These are phyloP conservation scores for Spodoptera littoralis DNA, from an alignment of 2,888 invertebrate genomes.

Conservation along the genomic window DNA sequence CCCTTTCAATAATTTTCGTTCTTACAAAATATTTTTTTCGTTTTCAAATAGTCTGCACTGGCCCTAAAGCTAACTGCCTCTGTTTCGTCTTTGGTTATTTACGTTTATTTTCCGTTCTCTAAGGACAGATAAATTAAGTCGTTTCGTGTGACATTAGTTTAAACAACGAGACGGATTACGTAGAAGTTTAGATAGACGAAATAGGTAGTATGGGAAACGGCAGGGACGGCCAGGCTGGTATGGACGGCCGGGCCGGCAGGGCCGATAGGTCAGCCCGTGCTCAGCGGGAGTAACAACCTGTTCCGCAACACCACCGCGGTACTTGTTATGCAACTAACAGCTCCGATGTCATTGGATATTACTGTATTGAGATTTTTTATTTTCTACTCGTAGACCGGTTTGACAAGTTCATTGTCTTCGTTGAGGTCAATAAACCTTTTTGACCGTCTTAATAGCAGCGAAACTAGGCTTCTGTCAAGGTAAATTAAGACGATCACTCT, in stretches of 20 bases:
- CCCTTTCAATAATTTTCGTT: too few species aligned
- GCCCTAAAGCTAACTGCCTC: constrained; percentile 36
- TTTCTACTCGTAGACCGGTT: constrained; percentile 69
- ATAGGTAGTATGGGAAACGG: constrained; percentile 3
- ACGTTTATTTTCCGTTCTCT: constrained; percentile 42
- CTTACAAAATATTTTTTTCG: too few species aligned
- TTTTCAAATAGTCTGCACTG: too few species aligned
- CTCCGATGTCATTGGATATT: constrained; percentile 51
- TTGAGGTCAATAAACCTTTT: constrained; percentile 74
- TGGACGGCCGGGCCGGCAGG: not conserved
- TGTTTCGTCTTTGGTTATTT: constrained; percentile 50
- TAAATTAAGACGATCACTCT: constrained; percentile 59
- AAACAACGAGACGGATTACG: constrained; percentile 30
- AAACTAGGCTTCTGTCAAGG: constrained; percentile 62
- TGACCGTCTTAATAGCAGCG: constrained; percentile 55
- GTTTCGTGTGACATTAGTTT: constrained; percentile 26
- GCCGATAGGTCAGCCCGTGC: constrained; percentile 4
- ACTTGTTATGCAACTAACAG: constrained; percentile 64
- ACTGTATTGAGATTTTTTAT: constrained; percentile 56
- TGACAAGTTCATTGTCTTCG: constrained; percentile 77
- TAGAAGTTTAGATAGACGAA: constrained; percentile 4
- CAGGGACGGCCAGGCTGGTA: not conserved
- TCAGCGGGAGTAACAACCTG: constrained; percentile 50
- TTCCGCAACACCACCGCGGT: constrained; percentile 33
- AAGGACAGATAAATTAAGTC: constrained; percentile 37